Percentiles rank a stretch among this genome's conserved stretches.
phyloP scores from a whole-genome alignment of 1,140 invertebrate genomes.

The Drosophila bocki region DNA sequence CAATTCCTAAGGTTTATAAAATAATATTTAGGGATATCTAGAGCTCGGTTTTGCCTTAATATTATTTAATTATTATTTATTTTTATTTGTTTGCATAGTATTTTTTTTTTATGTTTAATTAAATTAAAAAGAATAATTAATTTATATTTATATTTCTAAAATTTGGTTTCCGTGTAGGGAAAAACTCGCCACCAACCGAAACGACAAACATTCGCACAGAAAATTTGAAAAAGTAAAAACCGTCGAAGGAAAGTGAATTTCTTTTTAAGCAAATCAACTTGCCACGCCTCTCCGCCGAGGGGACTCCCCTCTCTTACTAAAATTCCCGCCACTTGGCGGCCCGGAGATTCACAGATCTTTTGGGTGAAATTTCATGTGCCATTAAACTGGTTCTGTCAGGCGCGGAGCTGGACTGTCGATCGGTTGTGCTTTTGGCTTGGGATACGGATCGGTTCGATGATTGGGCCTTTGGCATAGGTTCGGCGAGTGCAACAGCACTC shows the following conservation, averaged over 20 bases:
- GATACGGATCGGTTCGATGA: background rate
- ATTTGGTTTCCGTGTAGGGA: conserved; percentile 11
- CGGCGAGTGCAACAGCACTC: conserved; percentile 11
- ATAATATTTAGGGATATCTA: background rate
- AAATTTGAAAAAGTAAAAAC: conserved; percentile 63
- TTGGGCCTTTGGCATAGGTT: conserved; percentile 17
- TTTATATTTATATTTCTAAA: too few species aligned
- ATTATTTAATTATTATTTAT: background rate
- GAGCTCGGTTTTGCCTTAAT: too few species aligned
- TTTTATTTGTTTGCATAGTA: background rate
- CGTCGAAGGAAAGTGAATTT: conserved; percentile 79
- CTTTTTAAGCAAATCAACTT: conserved; percentile 83
- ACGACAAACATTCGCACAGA: conserved; percentile 35
- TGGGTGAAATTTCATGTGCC: conserved; percentile 81
- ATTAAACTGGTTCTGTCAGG: conserved; percentile 80
- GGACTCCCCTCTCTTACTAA: background rate
- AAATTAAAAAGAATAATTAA: background rate
- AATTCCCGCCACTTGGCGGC: conserved; percentile 24
- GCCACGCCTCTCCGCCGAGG: conserved; percentile 51
- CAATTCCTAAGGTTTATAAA: background rate
- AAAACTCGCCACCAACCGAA: conserved; percentile 26
- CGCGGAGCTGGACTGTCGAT: conserved; percentile 35
- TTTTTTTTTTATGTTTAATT: background rate
- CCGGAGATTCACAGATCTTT: conserved; percentile 72
- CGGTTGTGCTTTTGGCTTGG: conserved; percentile 11